phyloP scores from a whole-genome alignment of 2,797 vertebrate genomes.

The Urocyon cinereoargenteus region DNA sequence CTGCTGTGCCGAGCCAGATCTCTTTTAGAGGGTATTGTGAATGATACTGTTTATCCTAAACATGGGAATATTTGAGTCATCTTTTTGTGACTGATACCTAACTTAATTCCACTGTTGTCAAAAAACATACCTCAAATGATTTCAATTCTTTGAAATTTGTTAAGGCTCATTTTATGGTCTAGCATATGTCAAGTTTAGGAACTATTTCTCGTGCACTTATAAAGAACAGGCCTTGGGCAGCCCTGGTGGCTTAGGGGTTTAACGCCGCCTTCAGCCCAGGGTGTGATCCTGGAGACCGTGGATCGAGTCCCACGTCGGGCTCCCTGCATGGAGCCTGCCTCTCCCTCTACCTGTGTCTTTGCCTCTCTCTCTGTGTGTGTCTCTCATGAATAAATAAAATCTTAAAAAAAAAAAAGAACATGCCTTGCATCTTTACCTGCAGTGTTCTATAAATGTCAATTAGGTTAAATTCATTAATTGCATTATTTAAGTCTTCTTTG shows the following conservation, averaged over 20 bases:
- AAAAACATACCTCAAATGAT: conserved; percentile 25
- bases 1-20: background rate
- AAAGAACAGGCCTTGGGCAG: background rate
- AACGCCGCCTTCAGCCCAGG: too few relatives aligned
- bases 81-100: background rate
- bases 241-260: too few relatives aligned
- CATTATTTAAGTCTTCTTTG: conserved; percentile 18
- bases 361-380: too few relatives aligned
- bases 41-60: conserved; percentile 1
- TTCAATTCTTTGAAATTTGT: conserved; percentile 18
- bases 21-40: background rate
- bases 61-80: background rate
- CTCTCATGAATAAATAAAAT: too few relatives aligned
- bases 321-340: too few relatives aligned
- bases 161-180: background rate
- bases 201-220: background rate
- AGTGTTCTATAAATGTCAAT: background rate
- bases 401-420: background rate
- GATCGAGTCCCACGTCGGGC: too few relatives aligned
- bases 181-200: background rate
- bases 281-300: too few relatives aligned
- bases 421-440: background rate
- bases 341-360: too few relatives aligned
- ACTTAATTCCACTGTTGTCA: background rate
- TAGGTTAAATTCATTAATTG: conserved; percentile 2